phyloP scores from a whole-genome alignment of 2,113 vertebrate species.

The Uria lomvia region DNA sequence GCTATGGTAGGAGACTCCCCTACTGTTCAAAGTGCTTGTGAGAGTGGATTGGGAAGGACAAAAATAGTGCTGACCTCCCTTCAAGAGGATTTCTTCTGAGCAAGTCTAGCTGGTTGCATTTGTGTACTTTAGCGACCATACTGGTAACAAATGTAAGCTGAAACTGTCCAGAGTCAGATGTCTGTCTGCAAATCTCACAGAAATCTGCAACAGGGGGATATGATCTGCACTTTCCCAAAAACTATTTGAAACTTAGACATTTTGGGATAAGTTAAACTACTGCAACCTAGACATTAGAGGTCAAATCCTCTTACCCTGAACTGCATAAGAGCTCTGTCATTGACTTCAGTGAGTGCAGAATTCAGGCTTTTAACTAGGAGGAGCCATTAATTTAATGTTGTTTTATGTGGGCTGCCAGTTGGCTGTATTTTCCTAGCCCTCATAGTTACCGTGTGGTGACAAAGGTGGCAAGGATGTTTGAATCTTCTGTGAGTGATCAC shows the following conservation, averaged over 20 bases:
- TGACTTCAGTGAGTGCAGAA: not conserved
- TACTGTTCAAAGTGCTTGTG: not conserved
- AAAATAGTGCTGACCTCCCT: not conserved
- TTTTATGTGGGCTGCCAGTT: not conserved
- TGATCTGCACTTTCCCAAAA: not conserved
- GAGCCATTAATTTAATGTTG: not conserved
- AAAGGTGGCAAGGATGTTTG: not conserved
- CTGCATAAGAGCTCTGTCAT: not conserved
- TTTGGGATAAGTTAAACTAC: not conserved
- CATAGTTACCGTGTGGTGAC: not conserved
- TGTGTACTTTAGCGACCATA: not conserved
- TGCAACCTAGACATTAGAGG: not conserved
- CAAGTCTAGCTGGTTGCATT: not conserved
- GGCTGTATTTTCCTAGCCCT: not conserved
- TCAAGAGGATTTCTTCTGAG: not conserved
- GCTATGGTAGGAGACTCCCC: not conserved
- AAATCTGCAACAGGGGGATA: not conserved
- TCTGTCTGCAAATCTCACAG: not conserved
- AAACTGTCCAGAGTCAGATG: not conserved
- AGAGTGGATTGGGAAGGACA: not conserved
- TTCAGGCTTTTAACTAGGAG: not conserved
- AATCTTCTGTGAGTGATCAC: not conserved
- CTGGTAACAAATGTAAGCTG: not conserved
- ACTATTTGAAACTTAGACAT: not conserved
- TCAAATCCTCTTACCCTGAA: not conserved